phyloP scores from a whole-genome alignment of 2,888 invertebrate genomes.

The Gari tellinella region DNA sequence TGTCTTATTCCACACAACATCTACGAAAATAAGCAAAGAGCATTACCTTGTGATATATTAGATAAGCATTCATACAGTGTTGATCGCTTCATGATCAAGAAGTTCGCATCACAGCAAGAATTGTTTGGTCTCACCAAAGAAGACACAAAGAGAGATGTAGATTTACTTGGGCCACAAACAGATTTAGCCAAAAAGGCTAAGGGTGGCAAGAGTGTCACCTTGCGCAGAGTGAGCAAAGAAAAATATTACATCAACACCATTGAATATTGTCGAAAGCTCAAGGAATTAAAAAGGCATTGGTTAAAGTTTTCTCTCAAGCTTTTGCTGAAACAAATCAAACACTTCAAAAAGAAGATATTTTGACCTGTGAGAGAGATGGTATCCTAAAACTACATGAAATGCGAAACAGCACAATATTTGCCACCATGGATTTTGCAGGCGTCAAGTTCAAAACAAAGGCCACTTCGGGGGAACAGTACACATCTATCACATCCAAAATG shows the following conservation, averaged over 20 bases:
- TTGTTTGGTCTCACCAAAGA: slow-evolving; percentile 10
- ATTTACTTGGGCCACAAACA: slow-evolving; percentile 12
- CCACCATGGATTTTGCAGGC: slow-evolving; percentile 40
- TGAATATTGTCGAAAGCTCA: slow-evolving; percentile 24
- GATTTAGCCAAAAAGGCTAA: slow-evolving; percentile 20
- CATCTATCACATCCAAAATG: slow-evolving; percentile 18
- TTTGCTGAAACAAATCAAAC: too few species aligned
- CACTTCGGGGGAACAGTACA: slow-evolving; percentile 29
- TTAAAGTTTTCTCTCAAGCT: too few species aligned
- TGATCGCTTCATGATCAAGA: slow-evolving; percentile 17
- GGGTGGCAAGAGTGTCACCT: slow-evolving; percentile 20
- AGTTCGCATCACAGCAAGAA: slow-evolving; percentile 15
- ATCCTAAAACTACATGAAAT: too few species aligned
- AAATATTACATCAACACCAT: too few species aligned
- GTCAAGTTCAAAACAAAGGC: slow-evolving; percentile 36
- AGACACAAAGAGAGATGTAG: slow-evolving; percentile 16
- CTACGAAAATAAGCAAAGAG: slow-evolving; percentile 9
- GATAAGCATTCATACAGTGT: slow-evolving; percentile 20
- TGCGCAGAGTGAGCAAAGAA: slow-evolving; percentile 11
- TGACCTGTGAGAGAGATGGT: too few species aligned
- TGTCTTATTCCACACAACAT: slow-evolving; percentile 21
- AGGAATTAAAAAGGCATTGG: slow-evolving; percentile 21
- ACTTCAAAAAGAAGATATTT: too few species aligned
- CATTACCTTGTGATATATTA: slow-evolving; percentile 16
- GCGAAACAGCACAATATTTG: too few species aligned